Conservation (phyloP, 2,888 invertebrate genomes). For the Xestia c-nigrum region DNA sequence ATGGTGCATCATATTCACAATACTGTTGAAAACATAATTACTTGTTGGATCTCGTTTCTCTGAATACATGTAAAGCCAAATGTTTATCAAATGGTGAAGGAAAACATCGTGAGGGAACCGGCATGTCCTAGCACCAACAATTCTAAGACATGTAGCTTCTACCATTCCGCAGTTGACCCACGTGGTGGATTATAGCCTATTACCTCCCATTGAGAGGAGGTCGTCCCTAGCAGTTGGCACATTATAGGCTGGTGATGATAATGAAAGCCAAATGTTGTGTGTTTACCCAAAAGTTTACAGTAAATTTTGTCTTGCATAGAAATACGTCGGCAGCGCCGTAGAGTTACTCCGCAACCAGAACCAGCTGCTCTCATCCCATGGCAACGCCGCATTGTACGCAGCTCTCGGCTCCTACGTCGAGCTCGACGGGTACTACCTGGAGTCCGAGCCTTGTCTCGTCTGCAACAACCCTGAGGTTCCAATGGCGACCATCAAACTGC, state of each 20-base stretch:
- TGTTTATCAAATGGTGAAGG: too few relatives aligned
- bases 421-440: constrained; percentile 98
- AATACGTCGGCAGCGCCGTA: constrained; percentile 96
- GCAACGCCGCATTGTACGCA: constrained; percentile 98
- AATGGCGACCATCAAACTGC: constrained; percentile 97
- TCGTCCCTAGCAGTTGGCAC: too few relatives aligned
- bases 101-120: too few relatives aligned
- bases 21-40: background rate
- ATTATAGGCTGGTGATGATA: too few relatives aligned
- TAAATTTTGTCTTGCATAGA: constrained; percentile 80
- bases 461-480: constrained; percentile 99
- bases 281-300: background rate
- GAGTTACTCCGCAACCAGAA: constrained; percentile 97
- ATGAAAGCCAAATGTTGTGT: too few relatives aligned
- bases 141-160: too few relatives aligned
- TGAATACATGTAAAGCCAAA: too few relatives aligned
- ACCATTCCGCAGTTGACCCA: too few relatives aligned
- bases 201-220: too few relatives aligned
- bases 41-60: background rate
- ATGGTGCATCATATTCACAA: background rate
- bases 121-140: too few relatives aligned
- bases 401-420: constrained; percentile 98
- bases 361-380: constrained; percentile 96
- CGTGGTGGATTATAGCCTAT: too few relatives aligned
- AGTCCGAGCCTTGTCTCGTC: constrained; percentile 99